These are phyloP conservation scores for Zaprionus inermis DNA, from an alignment of 1,140 invertebrate species.

Conservation along the genomic window DNA sequence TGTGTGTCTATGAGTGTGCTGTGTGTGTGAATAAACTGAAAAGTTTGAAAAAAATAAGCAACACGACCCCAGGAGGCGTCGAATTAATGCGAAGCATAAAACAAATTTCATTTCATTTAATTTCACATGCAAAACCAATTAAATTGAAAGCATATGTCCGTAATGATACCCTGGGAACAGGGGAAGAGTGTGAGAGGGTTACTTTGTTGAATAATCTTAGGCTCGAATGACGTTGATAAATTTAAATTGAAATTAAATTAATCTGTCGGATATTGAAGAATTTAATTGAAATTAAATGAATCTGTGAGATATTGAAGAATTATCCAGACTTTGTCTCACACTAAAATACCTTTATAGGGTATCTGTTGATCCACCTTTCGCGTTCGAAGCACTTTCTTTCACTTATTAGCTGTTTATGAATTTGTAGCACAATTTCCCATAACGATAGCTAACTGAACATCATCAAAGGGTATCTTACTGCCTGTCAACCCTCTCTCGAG, in stretches of 20 bases:
- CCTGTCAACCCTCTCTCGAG: neutral
- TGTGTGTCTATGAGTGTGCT: neutral
- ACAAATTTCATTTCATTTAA: conserved; percentile 47
- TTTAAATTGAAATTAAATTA: no score
- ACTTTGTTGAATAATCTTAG: no score
- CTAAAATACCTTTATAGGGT: neutral
- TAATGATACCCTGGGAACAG: conserved; percentile 16
- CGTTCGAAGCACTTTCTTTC: no score
- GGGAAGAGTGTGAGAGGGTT: neutral
- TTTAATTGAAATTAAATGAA: no score
- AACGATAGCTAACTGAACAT: no score
- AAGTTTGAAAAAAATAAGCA: conserved; percentile 13
- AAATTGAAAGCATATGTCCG: conserved; percentile 50
- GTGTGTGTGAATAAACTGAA: conserved; percentile 24
- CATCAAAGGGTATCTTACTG: neutral
- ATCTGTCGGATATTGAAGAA: no score
- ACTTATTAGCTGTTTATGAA: no score
- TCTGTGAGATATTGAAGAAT: no score
- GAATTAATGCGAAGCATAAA: conserved; percentile 29
- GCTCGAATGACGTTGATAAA: no score
- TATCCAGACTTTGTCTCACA: no score
- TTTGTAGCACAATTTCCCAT: no score
- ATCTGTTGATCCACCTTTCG: neutral
- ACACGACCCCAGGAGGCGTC: neutral
- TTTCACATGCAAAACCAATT: conserved; percentile 60